Conservation (phyloP, 2,888 invertebrate genomes). For the Eristalinus sepulchralis region DNA sequence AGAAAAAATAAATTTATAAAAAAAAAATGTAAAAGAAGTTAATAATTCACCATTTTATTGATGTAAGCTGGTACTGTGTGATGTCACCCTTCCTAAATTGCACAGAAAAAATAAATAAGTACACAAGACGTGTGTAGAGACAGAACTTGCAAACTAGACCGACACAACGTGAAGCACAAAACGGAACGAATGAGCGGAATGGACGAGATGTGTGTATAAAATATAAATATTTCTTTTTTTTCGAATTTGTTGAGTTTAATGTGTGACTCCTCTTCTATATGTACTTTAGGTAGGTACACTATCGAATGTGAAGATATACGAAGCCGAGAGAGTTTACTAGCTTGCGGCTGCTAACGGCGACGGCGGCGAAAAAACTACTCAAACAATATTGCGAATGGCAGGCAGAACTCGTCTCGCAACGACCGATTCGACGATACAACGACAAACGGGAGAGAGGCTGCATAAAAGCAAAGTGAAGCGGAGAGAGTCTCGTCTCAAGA, state of each 20-base stretch:
- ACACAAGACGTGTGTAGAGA: slow-evolving; percentile 21
- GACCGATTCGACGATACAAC: not conserved
- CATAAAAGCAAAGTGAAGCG: slow-evolving; percentile 16
- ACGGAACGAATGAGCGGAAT: slow-evolving; percentile 57
- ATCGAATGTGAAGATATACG: slow-evolving; percentile 1
- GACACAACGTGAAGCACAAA: slow-evolving; percentile 43
- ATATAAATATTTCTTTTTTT: slow-evolving; percentile 21
- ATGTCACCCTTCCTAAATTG: slow-evolving; percentile 67
- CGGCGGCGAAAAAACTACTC: slow-evolving; percentile 70
- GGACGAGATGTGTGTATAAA: slow-evolving; percentile 29
- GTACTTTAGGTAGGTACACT: not conserved
- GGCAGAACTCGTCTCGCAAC: slow-evolving; percentile 11
- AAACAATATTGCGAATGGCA: slow-evolving; percentile 67
- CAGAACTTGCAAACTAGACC: slow-evolving; percentile 20
- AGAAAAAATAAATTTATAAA: not conserved
- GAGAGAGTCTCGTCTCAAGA: not conserved
- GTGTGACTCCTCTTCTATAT: not conserved
- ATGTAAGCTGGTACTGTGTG: slow-evolving; percentile 56
- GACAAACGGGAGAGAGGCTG: slow-evolving; percentile 22
- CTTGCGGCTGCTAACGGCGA: slow-evolving; percentile 59
- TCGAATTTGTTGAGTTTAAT: not conserved
- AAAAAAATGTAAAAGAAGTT: not conserved
- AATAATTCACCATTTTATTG: slow-evolving; percentile 64
- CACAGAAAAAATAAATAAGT: slow-evolving; percentile 36
- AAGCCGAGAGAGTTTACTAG: slow-evolving; percentile 15